Conservation (phyloP, 2,888 invertebrate species). For the Mesochorus sp. region DNA sequence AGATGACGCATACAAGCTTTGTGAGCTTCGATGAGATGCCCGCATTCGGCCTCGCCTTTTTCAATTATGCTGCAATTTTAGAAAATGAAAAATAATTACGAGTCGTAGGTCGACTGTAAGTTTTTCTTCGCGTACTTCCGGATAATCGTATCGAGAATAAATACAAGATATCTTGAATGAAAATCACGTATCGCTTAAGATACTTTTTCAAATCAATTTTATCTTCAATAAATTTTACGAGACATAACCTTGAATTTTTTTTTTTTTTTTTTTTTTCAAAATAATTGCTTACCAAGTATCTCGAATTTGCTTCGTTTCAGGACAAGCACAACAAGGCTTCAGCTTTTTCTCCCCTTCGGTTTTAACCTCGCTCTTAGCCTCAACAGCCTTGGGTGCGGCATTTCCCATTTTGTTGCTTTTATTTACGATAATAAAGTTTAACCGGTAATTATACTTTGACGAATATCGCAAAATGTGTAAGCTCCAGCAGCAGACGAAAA, state of each 20-base stretch:
- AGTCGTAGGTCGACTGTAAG: neutral
- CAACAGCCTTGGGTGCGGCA: conserved; percentile 72
- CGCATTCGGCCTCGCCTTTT: conserved; percentile 95
- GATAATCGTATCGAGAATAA: no score
- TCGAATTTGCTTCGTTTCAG: conserved; percentile 94
- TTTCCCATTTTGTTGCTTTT: conserved; percentile 83
- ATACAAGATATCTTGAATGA: no score
- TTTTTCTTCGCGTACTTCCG: neutral
- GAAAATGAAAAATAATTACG: neutral
- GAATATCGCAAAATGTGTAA: neutral
- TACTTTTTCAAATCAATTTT: no score
- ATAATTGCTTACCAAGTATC: conserved; percentile 91
- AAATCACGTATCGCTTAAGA: no score
- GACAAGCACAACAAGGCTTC: conserved; percentile 98
- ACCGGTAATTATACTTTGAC: conserved; percentile 7
- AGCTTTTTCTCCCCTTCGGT: conserved; percentile 88
- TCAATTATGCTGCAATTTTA: conserved; percentile 91
- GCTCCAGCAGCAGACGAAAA: neutral
- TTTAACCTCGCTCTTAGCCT: conserved; percentile 81
- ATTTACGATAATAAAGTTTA: neutral
- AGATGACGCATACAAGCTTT: conserved; percentile 97
- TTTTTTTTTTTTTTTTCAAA: neutral
- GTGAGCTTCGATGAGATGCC: conserved; percentile 95
- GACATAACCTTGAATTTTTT: conserved; percentile 47
- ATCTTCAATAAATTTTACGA: neutral